Percentiles rank a stretch among this genome's conserved stretches.
Conservation (phyloP, 2,888 invertebrate species). For the Cephus pulcher region DNA sequence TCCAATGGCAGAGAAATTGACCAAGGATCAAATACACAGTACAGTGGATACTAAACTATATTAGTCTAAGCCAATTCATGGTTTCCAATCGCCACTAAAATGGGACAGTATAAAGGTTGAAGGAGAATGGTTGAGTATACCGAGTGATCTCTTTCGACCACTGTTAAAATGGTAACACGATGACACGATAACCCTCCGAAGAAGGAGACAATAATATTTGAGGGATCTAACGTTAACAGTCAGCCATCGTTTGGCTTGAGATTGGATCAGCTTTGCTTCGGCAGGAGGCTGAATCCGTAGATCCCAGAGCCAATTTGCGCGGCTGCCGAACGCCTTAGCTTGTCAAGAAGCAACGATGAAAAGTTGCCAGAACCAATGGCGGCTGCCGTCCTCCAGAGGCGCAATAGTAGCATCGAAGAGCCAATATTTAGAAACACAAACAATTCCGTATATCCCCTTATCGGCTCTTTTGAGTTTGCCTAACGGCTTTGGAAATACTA, state of each 20-base stretch:
- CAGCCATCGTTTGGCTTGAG: slow-evolving; percentile 64
- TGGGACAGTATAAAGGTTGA: not conserved
- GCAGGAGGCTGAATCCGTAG: slow-evolving; percentile 12
- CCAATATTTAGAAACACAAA: slow-evolving; percentile 39
- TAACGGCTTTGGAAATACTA: slow-evolving; percentile 10
- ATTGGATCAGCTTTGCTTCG: slow-evolving; percentile 57
- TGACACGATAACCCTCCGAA: not conserved
- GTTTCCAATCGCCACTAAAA: not conserved
- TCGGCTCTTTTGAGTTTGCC: slow-evolving; percentile 23
- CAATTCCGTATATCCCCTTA: slow-evolving; percentile 35
- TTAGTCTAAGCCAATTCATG: not conserved
- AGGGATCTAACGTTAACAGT: slow-evolving; percentile 62
- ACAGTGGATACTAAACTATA: not conserved
- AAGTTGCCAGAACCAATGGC: slow-evolving; percentile 12
- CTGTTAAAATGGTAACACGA: not conserved
- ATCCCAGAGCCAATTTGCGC: slow-evolving; percentile 23
- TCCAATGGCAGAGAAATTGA: not conserved
- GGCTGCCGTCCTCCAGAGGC: not conserved
- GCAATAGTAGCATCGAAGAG: slow-evolving; percentile 8
- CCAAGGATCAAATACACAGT: not conserved
- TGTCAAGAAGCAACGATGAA: slow-evolving; percentile 23
- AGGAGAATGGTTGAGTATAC: not conserved
- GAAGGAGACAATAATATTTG: slow-evolving; percentile 43
- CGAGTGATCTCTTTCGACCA: not conserved
- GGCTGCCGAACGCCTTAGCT: slow-evolving; percentile 20